Base-by-base conservation (phyloP, 1,140 invertebrate species). In the Atopsyche davidsoni region DNA sequence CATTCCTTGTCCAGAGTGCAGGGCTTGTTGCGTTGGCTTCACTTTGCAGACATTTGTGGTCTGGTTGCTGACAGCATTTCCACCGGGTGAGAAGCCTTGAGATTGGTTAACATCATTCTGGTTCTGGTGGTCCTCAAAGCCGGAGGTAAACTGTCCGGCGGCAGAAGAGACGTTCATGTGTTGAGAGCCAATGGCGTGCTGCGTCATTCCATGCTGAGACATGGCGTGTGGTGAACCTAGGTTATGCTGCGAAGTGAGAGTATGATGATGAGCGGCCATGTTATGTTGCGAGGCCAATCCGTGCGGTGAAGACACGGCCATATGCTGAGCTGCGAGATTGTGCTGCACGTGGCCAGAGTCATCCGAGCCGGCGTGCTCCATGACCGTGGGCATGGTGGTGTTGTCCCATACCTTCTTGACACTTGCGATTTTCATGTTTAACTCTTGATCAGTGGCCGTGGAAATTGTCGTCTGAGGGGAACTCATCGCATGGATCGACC, bases 381-480 rank as follows among this genome's bases (percentile, higher is more conserved):
- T 77, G 0, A 85, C 81, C 9, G 82, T 77, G 6, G 78, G 74
- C 72, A 81, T 78, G 2, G 80, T 76, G 31, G 78, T 77, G 64
- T 77, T 82, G 59, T 89, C 87, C 87, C 86, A 90, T 35, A 87
- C 88, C 67, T 91, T 94, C 69, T 95, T 95, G 3, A 94, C 92
- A 43, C 89, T 92, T 4, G 89, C 89, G 59, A 96, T 94, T 72
- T 96, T 96, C 66, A 92, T 79, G 73, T 93, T 92, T 9, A 96
- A 78, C 65, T 95, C 92, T 51, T 52, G 47, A 22, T 89, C 89
- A 57, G 74, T 67, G 61, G 72, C 56, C 32, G 72, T 69, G 9
- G 73, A 73, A 51, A 74, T 73, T 16, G 71, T 71, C 49, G 68
- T 74, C 14, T 59, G 58, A 1, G 70, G 66, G 38, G 67, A 66